These are phyloP conservation scores for Siphonodentalium dalli DNA, from an alignment of 2,888 invertebrate species.

Conservation along the genomic window DNA sequence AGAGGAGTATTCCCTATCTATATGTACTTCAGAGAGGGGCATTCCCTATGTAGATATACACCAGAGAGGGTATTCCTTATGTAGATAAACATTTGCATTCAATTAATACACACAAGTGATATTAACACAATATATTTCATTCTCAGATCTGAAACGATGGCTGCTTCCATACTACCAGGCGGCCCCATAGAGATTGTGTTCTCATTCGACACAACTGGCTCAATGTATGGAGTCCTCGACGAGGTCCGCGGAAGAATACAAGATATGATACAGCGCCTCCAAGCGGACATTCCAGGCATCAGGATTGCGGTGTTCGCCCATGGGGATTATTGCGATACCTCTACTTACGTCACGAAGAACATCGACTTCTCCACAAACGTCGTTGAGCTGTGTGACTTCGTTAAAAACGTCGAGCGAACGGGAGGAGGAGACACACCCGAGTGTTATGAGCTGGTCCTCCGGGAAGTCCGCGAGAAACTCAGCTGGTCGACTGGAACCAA, in stretches of 20 bases:
- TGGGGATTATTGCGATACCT: slow-evolving; percentile 57
- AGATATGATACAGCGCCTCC: slow-evolving; percentile 51
- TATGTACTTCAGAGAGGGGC: too few species aligned
- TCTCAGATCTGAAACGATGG: too few species aligned
- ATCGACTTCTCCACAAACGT: slow-evolving; percentile 33
- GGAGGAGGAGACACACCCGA: slow-evolving; percentile 58
- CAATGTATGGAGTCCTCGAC: slow-evolving; percentile 45
- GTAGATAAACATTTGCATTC: too few species aligned
- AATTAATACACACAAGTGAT: too few species aligned
- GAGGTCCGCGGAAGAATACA: slow-evolving; percentile 41
- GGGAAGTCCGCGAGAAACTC: slow-evolving; percentile 46
- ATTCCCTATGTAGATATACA: too few species aligned
- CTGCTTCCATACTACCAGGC: slow-evolving; percentile 16
- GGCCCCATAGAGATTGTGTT: slow-evolving; percentile 49
- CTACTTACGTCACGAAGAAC: slow-evolving; percentile 34
- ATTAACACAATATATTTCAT: too few species aligned
- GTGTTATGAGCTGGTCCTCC: slow-evolving; percentile 60
- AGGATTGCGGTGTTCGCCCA: slow-evolving; percentile 58
- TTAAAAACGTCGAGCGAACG: slow-evolving; percentile 39
- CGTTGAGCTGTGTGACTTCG: slow-evolving; percentile 36
- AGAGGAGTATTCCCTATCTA: too few species aligned
- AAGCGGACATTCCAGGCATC: slow-evolving; percentile 53
- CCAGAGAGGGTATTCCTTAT: too few species aligned
- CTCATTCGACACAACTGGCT: slow-evolving; percentile 59
- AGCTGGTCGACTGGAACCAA: slow-evolving; percentile 56